Conservation (phyloP, 2,797 vertebrate species). For the Sphenodon punctatus region DNA sequence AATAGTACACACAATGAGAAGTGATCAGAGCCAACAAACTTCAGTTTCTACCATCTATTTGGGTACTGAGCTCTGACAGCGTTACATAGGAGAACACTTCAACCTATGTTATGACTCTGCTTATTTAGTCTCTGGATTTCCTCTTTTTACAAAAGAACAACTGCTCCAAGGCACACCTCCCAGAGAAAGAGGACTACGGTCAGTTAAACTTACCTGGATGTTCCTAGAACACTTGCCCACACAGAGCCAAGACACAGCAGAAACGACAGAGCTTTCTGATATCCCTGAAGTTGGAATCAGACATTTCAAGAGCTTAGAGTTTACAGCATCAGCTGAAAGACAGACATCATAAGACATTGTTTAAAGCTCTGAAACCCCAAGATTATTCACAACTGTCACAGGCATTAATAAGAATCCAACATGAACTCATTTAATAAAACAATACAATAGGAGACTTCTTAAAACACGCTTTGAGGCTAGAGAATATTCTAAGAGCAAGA, state of each 20-base stretch:
- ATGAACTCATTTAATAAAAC: background rate
- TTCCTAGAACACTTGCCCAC: conserved; percentile 80
- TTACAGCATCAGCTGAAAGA: conserved; percentile 70
- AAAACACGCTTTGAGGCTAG: background rate
- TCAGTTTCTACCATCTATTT: background rate
- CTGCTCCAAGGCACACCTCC: background rate
- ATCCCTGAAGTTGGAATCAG: conserved; percentile 86
- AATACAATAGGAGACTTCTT: background rate
- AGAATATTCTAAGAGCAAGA: background rate
- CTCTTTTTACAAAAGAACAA: background rate
- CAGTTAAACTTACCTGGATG: conserved; percentile 81
- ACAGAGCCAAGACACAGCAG: conserved; percentile 86
- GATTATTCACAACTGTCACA: background rate
- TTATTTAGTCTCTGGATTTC: background rate
- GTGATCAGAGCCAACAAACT: no score
- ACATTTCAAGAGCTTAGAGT: conserved; percentile 83
- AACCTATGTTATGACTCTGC: background rate
- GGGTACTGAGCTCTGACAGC: background rate
- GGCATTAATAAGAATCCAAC: background rate
- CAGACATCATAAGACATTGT: background rate
- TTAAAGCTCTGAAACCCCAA: background rate
- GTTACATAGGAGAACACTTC: background rate
- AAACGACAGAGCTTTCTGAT: conserved; percentile 83
- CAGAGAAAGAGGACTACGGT: background rate
- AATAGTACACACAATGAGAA: background rate